These are phyloP conservation scores for Lymantria monacha DNA, from an alignment of 2,888 invertebrate genomes.

Conservation along the genomic window DNA sequence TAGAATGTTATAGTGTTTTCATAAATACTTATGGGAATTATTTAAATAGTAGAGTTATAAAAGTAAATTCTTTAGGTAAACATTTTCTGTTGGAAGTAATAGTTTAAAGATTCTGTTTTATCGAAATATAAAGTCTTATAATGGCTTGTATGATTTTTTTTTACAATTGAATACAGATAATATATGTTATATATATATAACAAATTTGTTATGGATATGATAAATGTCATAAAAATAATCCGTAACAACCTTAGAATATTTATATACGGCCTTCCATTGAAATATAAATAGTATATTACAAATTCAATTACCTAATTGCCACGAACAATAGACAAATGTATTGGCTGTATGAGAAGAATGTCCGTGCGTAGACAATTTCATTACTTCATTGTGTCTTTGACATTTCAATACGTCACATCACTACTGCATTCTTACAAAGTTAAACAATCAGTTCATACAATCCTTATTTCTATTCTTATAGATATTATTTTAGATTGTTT, in stretches of 20 bases:
- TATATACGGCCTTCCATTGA: slow-evolving; percentile 10
- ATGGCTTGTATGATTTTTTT: too few relatives aligned
- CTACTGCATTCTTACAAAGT: slow-evolving; percentile 37
- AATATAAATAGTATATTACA: slow-evolving; percentile 14
- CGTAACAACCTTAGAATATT: background rate
- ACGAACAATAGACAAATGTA: slow-evolving; percentile 37
- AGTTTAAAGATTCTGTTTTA: too few relatives aligned
- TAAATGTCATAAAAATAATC: slow-evolving; percentile 2
- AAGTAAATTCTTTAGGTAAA: too few relatives aligned
- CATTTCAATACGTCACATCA: slow-evolving; percentile 48
- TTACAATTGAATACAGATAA: too few relatives aligned
- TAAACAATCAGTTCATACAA: slow-evolving; percentile 9
- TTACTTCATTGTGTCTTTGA: slow-evolving; percentile 44
- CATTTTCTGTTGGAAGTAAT: too few relatives aligned
- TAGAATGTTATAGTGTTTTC: too few relatives aligned
- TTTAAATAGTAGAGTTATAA: too few relatives aligned
- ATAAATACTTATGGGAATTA: too few relatives aligned
- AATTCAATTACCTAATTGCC: slow-evolving; percentile 39
- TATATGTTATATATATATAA: background rate
- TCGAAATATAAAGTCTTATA: too few relatives aligned
- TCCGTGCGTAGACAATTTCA: slow-evolving; percentile 40
- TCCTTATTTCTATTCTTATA: background rate
- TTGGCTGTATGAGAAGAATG: slow-evolving; percentile 36
- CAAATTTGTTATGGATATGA: background rate
- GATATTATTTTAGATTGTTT: slow-evolving; percentile 8